Evolutionary conservation across 1,140 invertebrate species (phyloP).

Genomic region (Spodoptera litura): DNA sequence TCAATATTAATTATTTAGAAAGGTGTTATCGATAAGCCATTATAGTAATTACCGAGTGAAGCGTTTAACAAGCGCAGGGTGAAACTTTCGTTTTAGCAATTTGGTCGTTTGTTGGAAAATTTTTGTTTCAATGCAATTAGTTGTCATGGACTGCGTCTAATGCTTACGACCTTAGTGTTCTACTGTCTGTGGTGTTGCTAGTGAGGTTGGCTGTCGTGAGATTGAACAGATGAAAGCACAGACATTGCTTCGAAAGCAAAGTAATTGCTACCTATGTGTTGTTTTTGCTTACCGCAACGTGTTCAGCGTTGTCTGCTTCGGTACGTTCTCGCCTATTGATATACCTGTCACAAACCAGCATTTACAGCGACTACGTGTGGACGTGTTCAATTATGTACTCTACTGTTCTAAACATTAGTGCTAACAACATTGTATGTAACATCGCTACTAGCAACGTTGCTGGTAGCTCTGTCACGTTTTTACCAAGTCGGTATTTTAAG

Average conservation of each 20-base stretch:
- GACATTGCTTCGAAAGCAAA: constrained; percentile 51
- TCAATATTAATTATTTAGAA: constrained; percentile 36
- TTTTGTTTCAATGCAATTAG: constrained; percentile 1
- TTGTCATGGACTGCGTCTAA: not conserved
- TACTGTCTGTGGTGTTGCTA: constrained; percentile 8
- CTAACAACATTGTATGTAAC: constrained; percentile 8
- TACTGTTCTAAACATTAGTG: constrained; percentile 34
- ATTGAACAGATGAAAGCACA: constrained; percentile 49
- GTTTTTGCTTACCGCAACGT: constrained; percentile 53
- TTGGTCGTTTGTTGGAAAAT: constrained; percentile 5
- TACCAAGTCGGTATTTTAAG: constrained; percentile 1
- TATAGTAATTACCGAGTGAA: constrained; percentile 4
- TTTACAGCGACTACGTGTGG: constrained; percentile 15
- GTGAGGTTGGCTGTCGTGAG: constrained; percentile 47
- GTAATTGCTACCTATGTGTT: constrained; percentile 52
- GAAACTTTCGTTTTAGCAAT: constrained; percentile 9
- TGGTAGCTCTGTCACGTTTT: constrained; percentile 13
- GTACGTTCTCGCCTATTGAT: constrained; percentile 46
- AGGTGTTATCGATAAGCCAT: constrained; percentile 21
- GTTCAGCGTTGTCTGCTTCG: constrained; percentile 31
- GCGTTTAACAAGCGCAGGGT: not conserved
- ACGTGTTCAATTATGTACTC: constrained; percentile 38
- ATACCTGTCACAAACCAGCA: constrained; percentile 35
- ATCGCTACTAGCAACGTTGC: not conserved
- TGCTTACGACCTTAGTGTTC: not conserved